Percentiles rank a stretch among this genome's conserved stretches.
Evolutionary conservation across 1,140 invertebrate genomes (phyloP).

Genomic region (Danaus melanippus): DNA sequence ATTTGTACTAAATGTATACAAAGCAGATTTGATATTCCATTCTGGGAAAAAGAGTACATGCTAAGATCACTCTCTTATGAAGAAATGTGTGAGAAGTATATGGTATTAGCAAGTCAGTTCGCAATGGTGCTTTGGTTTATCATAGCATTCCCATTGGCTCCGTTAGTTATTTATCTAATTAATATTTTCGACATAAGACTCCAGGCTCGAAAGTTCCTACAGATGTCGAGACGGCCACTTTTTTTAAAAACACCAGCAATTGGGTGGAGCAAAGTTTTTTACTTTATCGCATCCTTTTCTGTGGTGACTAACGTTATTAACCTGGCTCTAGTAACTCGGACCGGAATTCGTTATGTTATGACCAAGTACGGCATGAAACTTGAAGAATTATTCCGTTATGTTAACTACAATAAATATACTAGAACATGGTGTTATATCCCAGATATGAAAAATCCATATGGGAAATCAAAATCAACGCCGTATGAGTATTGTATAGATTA

Average conservation of each 20-base stretch:
- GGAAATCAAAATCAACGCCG: background rate
- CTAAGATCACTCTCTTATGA: conserved; percentile 15
- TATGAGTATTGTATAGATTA: background rate
- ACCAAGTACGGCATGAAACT: too few species aligned
- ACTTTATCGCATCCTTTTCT: conserved; percentile 5
- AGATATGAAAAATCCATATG: too few species aligned
- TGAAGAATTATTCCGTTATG: background rate
- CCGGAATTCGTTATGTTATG: too few species aligned
- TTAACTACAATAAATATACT: background rate
- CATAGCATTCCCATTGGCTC: conserved; percentile 10
- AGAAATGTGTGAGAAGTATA: conserved; percentile 13
- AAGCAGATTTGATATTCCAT: conserved; percentile 9
- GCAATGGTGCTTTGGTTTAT: conserved; percentile 11
- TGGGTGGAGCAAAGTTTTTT: conserved; percentile 11
- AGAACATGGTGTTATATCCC: too few species aligned
- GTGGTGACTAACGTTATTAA: conserved; percentile 7
- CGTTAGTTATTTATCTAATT: conserved; percentile 7
- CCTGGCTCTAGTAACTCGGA: background rate
- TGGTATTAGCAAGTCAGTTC: conserved; percentile 10
- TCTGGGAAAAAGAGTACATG: conserved; percentile 24
- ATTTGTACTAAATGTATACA: too few species aligned
- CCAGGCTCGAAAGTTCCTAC: conserved; percentile 4
- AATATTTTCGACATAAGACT: conserved; percentile 13
- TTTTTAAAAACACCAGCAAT: conserved; percentile 8
- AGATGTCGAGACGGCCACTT: conserved; percentile 7